Evolutionary conservation across 2,113 vertebrate species (phyloP).

Genomic region (Megaceryle maxima): DNA sequence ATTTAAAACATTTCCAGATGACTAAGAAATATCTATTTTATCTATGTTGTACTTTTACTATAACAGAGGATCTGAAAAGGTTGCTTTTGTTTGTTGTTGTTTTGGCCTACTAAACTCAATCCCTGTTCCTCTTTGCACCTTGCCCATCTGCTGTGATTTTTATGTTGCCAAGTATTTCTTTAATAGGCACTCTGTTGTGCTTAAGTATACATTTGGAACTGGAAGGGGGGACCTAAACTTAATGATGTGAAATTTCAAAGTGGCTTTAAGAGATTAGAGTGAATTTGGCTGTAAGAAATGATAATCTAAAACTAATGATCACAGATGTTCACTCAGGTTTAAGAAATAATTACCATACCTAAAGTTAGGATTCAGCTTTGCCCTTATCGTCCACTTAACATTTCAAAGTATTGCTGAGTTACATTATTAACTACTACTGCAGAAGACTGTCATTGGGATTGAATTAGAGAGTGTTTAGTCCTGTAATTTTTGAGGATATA

Average conservation of each 20-base stretch:
- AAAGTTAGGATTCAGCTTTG: background rate
- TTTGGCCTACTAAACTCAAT: background rate
- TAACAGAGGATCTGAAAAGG: background rate
- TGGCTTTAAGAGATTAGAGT: conserved; percentile 7
- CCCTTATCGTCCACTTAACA: background rate
- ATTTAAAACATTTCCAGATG: background rate
- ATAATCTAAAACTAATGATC: conserved; percentile 32
- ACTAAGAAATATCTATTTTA: background rate
- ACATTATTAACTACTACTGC: background rate
- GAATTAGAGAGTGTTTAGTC: background rate
- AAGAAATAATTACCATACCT: background rate
- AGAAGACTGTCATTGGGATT: background rate
- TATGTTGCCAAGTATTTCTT: background rate
- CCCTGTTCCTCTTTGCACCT: background rate
- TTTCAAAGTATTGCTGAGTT: background rate
- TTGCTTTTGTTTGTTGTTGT: background rate
- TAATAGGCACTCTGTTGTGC: background rate
- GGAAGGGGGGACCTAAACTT: background rate
- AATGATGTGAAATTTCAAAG: conserved; percentile 25
- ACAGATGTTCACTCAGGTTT: background rate
- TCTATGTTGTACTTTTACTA: background rate
- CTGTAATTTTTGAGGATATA: background rate
- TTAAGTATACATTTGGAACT: background rate
- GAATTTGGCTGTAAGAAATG: background rate
- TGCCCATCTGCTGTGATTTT: conserved; percentile 12